A percentile compares a stretch with the other conserved stretches of the same genome.
These are phyloP conservation scores for Phacellophora camtschatica DNA, from an alignment of 30 jellyfish, hydroid and myxozoan species.

Conservation along the genomic window DNA sequence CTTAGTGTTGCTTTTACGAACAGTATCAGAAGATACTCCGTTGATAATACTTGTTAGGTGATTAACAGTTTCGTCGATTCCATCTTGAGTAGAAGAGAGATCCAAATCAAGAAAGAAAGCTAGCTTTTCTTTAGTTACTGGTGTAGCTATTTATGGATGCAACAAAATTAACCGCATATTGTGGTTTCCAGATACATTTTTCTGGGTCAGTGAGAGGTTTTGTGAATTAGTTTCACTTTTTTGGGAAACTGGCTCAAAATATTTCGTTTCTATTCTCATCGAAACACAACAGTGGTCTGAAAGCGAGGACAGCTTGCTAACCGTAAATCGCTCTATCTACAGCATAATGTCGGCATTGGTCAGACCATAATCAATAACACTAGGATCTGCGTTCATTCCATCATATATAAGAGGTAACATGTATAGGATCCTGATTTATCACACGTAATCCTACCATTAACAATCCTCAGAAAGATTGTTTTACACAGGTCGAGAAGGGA, in stretches of 20 bases:
- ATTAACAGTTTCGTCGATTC: neutral
- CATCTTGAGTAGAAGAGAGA: neutral
- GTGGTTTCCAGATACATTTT: neutral
- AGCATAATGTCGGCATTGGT: neutral
- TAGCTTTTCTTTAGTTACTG: neutral
- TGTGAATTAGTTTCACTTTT: neutral
- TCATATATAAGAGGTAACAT: neutral
- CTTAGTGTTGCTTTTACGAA: too few relatives aligned
- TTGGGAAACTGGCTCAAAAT: neutral
- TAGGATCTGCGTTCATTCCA: neutral
- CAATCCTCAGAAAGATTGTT: neutral
- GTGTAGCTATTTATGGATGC: neutral
- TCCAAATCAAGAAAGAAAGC: too few relatives aligned
- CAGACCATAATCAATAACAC: neutral
- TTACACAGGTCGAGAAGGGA: neutral
- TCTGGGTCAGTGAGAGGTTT: neutral
- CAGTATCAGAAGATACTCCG: neutral
- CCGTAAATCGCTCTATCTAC: neutral
- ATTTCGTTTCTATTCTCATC: neutral
- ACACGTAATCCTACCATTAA: neutral
- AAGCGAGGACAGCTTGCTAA: neutral
- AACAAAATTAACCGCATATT: neutral
- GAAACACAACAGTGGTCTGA: conserved; percentile 5
- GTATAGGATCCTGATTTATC: neutral
- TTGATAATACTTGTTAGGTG: neutral